Percentiles rank a stretch among this genome's conserved stretches.
phyloP scores from a whole-genome alignment of 1,140 invertebrate species.

The Sminthurides bifidus region DNA sequence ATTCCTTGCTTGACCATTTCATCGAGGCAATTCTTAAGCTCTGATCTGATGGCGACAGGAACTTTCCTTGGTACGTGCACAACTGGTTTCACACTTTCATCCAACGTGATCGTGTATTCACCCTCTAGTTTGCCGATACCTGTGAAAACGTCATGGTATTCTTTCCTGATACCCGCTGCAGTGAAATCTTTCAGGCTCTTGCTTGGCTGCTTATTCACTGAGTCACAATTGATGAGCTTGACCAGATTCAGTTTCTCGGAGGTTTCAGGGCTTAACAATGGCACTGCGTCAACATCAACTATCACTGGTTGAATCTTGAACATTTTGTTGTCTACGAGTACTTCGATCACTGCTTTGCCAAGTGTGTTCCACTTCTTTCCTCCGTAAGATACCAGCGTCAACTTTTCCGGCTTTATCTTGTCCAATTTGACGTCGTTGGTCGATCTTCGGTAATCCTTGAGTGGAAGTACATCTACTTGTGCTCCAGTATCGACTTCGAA shows the following conservation, averaged over 20 bases:
- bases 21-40: conserved; percentile 27
- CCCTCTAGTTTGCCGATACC: conserved; percentile 12
- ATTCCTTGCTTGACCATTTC: conserved; percentile 30
- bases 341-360: no score
- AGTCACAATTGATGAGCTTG: conserved; percentile 10
- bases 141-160: conserved; percentile 9
- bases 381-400: no score
- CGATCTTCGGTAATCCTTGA: no score
- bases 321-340: neutral
- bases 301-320: neutral
- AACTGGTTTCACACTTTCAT: conserved; percentile 8
- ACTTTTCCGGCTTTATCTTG: no score
- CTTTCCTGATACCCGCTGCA: neutral
- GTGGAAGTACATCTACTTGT: no score
- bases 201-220: neutral
- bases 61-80: conserved; percentile 29
- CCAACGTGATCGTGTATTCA: conserved; percentile 2
- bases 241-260: conserved; percentile 8
- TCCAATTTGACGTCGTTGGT: no score
- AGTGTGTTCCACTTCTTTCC: no score
- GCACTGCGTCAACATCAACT: neutral
- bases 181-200: neutral
- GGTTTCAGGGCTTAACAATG: conserved; percentile 4
- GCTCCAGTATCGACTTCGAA: no score
- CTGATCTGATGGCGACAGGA: conserved; percentile 32